Base-by-base conservation (phyloP, 1,140 invertebrate species). In the Leptinotarsa defecta region DNA sequence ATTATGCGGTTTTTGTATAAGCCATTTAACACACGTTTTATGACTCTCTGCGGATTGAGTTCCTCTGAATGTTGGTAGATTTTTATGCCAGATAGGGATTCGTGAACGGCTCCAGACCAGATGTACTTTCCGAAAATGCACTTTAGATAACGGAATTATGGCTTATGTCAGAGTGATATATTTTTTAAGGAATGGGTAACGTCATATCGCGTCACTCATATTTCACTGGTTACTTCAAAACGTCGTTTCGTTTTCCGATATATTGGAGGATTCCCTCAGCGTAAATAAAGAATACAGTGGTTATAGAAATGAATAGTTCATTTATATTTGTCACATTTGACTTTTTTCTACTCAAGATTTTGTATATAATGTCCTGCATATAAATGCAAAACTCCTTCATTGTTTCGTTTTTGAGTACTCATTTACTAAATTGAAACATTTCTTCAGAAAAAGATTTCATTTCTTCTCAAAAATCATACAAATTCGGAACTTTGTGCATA, bases 11-110 rank as follows among this genome's bases (percentile, higher is more conserved):
- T 79, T 78, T 73, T 68, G 62, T 76, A 81, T 81, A 78, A 79
- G 73, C 77, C 79, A 80, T 81, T 81, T 80, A 80, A 81, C 80
- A 80, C 76, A 74, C 71, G 61, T 73, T 78, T 76, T 81, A 71
- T 71, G 27, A 48, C 69, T 71, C 69, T 71, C 48, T 22, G 69
- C 34, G 69, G 52, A 71, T 57, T 27, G 52, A 61, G 69, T 71
- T 57, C 48, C 49, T 57, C 48, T 71, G 49, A 71, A 71, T 71
- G 69, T 52, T 48, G 49, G 34, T 48, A 22, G 69, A 71, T 71
- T 71, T 71, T 65, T 71, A 22, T 52, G 48, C 49, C 48, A 48
- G 69, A 71, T 71, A 71, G 48, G 52, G 69, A 71, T 57, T 43
- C 20, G 48, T 57, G 69, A 71, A 57, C 49, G 69, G 69, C 52